Evolutionary conservation across 2,797 vertebrate genomes (phyloP), one percentile per base, ranked within the genome.

Genomic region (Urocyon cinereoargenteus): DNA sequence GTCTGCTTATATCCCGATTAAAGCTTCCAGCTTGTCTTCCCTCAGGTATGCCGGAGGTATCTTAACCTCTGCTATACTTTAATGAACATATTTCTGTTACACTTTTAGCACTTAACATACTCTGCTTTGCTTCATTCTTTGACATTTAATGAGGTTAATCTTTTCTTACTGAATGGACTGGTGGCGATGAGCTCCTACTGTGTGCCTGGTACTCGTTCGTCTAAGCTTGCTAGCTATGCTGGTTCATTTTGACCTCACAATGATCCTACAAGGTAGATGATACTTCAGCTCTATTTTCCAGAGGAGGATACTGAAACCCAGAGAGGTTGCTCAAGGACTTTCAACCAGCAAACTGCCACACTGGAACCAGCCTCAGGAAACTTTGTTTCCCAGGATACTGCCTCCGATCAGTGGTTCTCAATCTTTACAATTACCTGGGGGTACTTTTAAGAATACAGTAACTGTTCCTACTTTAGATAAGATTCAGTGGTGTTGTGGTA

Each of bases 341-440:
- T 28, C 1, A 61, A 21, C 7, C 62, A 36, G 2, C 45, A 19
- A 77, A 22, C 4, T 18, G 2, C n/a, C 18, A 45, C 77, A 34
- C 24, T 13, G 18, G n/a, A 12, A 34, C 28, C 14, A 18, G 22
- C 24, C 77, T 28, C 22, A 40, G 34, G 10, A 77, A 16, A 36
- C 18, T 34, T 40, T 73, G 28, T n/a, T 83, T 96, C 81, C 73
- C 55, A 66, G 84, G 64, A 72, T 68, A 91, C 24, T 12, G 68
- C 36, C 16, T 62, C 26, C 8, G 4, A 22, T 40, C 22, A 36
- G 21, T 21, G 72, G 3, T 40, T 81, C n/a, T n/a, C 21, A 9
- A 6, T 9, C 26, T 91, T 91, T 51, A 28, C 36, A 36, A 9
- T 15, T 26, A 62, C 36, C 51, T 34, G 10, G 18, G 61, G 4